A percentile compares a stretch with the other conserved stretches of the same genome.
Evolutionary conservation across 2,113 vertebrate genomes (phyloP).

Genomic region (Anolis sagrei): DNA sequence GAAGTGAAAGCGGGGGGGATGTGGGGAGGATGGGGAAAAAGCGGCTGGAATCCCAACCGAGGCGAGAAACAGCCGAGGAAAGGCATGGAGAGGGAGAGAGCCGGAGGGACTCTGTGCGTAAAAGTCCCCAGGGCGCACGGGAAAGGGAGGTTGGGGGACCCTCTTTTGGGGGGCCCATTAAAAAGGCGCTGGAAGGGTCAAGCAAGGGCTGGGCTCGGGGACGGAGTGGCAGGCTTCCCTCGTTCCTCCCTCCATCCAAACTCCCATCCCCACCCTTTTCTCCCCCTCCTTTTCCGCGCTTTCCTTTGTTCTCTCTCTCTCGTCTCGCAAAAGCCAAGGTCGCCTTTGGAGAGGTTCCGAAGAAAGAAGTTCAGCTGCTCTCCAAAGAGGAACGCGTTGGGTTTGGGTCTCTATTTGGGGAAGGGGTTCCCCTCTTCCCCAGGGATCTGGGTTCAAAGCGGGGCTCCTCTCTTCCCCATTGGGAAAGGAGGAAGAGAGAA

Average conservation of each 20-base stretch:
- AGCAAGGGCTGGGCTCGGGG: no score
- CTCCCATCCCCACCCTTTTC: neutral
- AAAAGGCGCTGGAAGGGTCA: neutral
- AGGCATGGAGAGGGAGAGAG: no score
- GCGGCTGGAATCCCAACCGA: conserved; percentile 15
- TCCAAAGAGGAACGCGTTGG: no score
- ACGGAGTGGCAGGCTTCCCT: neutral
- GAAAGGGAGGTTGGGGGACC: no score
- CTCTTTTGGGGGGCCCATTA: no score
- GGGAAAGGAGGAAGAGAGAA: no score
- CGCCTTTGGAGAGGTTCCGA: neutral
- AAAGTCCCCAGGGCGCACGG: conserved; percentile 18
- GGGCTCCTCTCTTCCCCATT: no score
- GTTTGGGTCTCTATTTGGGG: no score
- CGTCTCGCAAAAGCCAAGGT: neutral
- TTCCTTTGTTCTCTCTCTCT: conserved; percentile 11
- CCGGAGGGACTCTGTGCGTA: conserved; percentile 9
- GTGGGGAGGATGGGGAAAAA: conserved; percentile 18
- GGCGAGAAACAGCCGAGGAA: neutral
- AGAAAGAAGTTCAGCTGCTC: neutral
- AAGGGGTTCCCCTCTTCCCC: no score
- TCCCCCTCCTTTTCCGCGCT: neutral
- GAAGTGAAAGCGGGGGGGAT: conserved; percentile 18
- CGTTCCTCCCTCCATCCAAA: no score
- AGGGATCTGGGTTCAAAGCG: no score